Evolutionary conservation across 2,113 vertebrate species (phyloP).

Genomic region (Herpetotheres cachinnans): DNA sequence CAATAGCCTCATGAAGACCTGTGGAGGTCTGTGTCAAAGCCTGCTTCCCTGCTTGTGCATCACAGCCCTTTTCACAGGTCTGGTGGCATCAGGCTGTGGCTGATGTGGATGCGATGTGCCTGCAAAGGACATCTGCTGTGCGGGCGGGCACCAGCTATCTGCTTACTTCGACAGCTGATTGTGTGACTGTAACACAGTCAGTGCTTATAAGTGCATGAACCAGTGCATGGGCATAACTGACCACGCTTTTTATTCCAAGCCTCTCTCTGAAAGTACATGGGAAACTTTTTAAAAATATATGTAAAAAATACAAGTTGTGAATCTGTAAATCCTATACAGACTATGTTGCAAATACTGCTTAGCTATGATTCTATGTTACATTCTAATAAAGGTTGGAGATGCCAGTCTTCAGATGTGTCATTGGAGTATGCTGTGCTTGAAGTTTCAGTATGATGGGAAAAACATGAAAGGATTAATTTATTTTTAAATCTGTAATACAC

Average conservation of each 20-base stretch:
- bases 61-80: background rate
- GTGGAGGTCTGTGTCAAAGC: background rate
- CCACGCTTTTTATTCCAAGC: background rate
- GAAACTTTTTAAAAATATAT: background rate
- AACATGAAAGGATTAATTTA: background rate
- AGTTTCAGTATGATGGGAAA: background rate
- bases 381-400: background rate
- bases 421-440: background rate
- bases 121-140: background rate
- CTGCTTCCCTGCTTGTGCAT: background rate
- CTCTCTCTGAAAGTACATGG: background rate
- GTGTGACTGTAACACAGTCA: background rate
- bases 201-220: background rate
- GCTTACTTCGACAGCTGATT: background rate
- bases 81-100: background rate
- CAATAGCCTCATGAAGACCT: background rate
- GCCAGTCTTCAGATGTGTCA: background rate
- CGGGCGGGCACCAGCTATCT: background rate
- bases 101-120: background rate
- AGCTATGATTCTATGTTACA: background rate
- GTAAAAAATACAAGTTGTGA: background rate
- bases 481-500: background rate
- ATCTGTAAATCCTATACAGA: background rate
- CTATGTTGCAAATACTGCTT: background rate
- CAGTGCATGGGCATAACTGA: rapidly evolving